Percentiles rank a stretch among this genome's conserved stretches.
Evolutionary conservation across 2,888 invertebrate genomes (phyloP).

Genomic region (Metellina segmentata): DNA sequence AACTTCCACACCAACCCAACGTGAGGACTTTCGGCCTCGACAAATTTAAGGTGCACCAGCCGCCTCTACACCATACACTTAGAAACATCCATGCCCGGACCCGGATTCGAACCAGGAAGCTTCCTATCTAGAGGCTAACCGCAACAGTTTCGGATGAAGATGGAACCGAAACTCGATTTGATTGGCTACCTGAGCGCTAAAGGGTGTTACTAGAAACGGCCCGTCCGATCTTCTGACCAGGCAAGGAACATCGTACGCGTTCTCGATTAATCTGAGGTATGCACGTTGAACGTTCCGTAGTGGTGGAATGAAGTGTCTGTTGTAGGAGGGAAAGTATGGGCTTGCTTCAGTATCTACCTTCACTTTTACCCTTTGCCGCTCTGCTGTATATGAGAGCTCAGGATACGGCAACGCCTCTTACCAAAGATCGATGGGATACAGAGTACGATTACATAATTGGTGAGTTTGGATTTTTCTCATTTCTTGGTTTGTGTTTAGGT

Average conservation of each 20-base stretch:
- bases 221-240: constrained; percentile 38
- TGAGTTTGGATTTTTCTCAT: constrained; percentile 64
- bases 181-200: neutral
- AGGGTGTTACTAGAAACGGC: neutral
- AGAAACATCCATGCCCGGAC: too few species aligned
- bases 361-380: constrained; percentile 77
- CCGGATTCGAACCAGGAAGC: too few species aligned
- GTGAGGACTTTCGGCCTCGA: too few species aligned
- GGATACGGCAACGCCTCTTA: constrained; percentile 76
- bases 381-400: constrained; percentile 78
- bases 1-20: too few species aligned
- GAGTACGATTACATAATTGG: constrained; percentile 79
- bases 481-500: neutral
- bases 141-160: neutral
- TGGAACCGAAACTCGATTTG: neutral
- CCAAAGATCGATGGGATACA: constrained; percentile 77
- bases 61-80: too few species aligned
- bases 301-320: neutral
- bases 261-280: neutral
- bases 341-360: constrained; percentile 74
- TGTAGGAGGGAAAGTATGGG: constrained; percentile 37
- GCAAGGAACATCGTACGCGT: neutral
- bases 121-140: too few species aligned
- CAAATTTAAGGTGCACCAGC: too few species aligned
- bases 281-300: neutral